Evolutionary conservation across 2,113 vertebrate species (phyloP).

Genomic region (Phaethornis superciliosus): DNA sequence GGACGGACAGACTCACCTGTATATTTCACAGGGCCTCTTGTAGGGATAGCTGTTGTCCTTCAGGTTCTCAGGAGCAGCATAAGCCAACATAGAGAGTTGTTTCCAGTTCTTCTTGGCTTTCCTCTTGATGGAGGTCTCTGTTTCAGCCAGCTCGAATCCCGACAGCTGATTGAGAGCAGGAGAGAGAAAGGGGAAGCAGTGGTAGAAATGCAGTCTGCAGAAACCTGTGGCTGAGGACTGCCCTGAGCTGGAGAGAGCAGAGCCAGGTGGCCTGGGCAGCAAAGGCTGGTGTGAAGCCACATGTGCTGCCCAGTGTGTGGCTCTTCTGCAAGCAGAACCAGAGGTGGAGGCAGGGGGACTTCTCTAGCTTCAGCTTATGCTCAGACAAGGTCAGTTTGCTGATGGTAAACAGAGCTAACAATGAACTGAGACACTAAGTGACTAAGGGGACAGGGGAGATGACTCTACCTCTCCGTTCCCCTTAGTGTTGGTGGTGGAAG

Average conservation of each 20-base stretch:
- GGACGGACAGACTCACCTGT: conserved; percentile 78
- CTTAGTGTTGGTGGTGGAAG: neutral
- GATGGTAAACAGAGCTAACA: neutral
- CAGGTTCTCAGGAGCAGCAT: conserved; percentile 80
- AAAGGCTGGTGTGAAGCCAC: neutral
- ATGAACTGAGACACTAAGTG: neutral
- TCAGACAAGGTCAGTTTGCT: neutral
- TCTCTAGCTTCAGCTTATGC: neutral
- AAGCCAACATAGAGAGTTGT: conserved; percentile 56
- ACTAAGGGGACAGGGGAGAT: neutral
- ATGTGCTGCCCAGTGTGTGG: rapidly evolving
- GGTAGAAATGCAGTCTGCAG: neutral
- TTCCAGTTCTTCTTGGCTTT: neutral
- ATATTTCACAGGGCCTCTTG: conserved; percentile 83
- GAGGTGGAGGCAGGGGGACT: neutral
- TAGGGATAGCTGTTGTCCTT: conserved; percentile 65
- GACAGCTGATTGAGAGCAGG: conserved; percentile 75
- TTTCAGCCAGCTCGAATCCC: conserved; percentile 86
- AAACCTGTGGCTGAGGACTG: neutral
- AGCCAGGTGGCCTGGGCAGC: neutral
- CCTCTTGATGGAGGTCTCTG: conserved; percentile 82
- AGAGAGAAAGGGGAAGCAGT: neutral
- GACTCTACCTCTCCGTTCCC: neutral
- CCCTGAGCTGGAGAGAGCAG: neutral
- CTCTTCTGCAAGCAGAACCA: neutral